Evolutionary conservation across 2,888 invertebrate species (phyloP), one percentile per base, ranked within the genome.

Genomic region (Microplitis deprimator): DNA sequence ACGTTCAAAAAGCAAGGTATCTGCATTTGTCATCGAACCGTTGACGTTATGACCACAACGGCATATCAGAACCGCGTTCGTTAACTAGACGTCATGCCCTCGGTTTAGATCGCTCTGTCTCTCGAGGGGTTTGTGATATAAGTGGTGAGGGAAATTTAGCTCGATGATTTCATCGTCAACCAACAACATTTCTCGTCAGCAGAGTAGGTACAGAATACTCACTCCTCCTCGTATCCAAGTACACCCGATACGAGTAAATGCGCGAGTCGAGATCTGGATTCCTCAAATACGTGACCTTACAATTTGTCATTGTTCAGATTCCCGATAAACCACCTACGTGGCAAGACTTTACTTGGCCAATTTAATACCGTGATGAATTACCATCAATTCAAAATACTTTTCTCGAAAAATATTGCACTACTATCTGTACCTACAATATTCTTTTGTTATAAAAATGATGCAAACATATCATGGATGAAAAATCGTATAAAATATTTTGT

Each of bases 201-300:
- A 13, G 50, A 8, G 29, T 29, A 29, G 50, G 50, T 13, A 50
- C 50, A 13, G 50, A 13, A 50, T 50, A 5, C 50, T 13, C 10
- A 50, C 8, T 50, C 13, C 50, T 50, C 50, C 50, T 50, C 8
- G 50, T 8, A 13, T 50, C 50, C 50, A 50, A 50, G 10, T 50
- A 13, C 50, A 50, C 50, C 50, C 8, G 8, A 13, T 50, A 29
- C 29, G 29, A 29, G 29, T 50, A 41, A 73, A 17, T 64, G 64
- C 62, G 13, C 68, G 74, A 68, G 60, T 65, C 65, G 65, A 29
- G 74, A 74, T 74, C 74, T 60, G 68, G 61, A 74, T 74, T 64
- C 74, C 74, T 60, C 38, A n/a, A 74, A 74, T 74, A 59, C 65
- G 38, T 68, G 68, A 68, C 74, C 74, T 74, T 50, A 74, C 68